These are phyloP conservation scores for Mola mola DNA, from an alignment of 2,113 vertebrate genomes.

Conservation along the genomic window DNA sequence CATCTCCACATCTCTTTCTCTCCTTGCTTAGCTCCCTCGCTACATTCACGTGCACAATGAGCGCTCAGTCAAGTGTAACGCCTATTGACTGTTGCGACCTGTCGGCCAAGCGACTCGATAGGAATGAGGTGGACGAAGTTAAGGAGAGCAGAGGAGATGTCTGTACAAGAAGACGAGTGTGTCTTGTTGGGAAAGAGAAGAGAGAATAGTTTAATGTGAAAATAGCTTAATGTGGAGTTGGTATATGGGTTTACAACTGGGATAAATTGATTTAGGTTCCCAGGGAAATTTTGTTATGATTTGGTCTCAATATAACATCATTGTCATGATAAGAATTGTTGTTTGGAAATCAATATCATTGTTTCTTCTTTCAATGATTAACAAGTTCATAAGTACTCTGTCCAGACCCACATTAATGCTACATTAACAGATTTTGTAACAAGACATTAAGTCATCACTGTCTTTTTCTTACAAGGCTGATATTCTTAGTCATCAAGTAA, in stretches of 20 bases:
- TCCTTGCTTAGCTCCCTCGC: constrained; percentile 58
- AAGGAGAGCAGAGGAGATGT: constrained; percentile 33
- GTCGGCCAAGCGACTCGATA: constrained; percentile 67
- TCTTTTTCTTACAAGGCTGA: no score
- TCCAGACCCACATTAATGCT: no score
- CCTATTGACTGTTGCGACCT: constrained; percentile 88
- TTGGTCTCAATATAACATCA: neutral
- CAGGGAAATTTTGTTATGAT: constrained; percentile 27
- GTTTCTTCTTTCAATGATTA: no score
- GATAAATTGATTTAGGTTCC: constrained; percentile 28
- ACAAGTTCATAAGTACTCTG: no score
- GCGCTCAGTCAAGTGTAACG: constrained; percentile 84
- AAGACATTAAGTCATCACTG: no score
- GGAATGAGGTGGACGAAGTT: constrained; percentile 67
- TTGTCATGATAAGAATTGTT: neutral
- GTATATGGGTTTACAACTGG: constrained; percentile 59
- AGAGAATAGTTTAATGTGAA: no score
- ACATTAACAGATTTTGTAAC: no score
- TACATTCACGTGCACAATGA: constrained; percentile 86
- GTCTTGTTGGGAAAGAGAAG: constrained; percentile 26
- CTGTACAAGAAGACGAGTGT: constrained; percentile 48
- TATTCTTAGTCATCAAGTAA: no score
- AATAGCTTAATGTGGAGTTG: constrained; percentile 55
- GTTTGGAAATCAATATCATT: no score
- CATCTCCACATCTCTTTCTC: constrained; percentile 69